Evolutionary conservation across 2,797 vertebrate species (phyloP).

Genomic region (Microctenopoma stevenorrisi): DNA sequence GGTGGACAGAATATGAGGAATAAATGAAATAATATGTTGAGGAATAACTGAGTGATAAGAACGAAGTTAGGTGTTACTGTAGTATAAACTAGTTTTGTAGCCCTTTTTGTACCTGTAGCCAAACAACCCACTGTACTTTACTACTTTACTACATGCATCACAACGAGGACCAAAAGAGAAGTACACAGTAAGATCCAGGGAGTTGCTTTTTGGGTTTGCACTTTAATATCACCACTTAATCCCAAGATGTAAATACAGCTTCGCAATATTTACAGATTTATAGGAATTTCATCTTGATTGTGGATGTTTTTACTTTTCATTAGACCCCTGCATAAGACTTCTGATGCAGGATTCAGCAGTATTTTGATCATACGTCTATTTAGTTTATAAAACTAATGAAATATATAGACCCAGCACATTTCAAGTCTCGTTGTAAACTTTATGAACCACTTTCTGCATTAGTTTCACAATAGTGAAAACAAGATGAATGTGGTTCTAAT

Average conservation of each 20-base stretch:
- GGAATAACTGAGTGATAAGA: conserved; percentile 8
- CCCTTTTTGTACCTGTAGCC: conserved; percentile 9
- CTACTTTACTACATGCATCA: not conserved
- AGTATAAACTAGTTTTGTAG: conserved; percentile 38
- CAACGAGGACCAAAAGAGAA: not conserved
- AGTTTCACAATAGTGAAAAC: conserved; percentile 24
- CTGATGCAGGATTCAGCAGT: conserved; percentile 1
- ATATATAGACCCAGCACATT: conserved; percentile 10
- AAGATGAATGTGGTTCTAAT: not conserved
- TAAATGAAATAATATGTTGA: not conserved
- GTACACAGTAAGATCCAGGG: not conserved
- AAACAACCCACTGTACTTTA: not conserved
- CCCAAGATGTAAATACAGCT: conserved; percentile 10
- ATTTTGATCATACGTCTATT: conserved; percentile 5
- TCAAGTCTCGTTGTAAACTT: conserved; percentile 23
- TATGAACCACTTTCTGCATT: conserved; percentile 37
- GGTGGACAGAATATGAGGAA: conserved; percentile 32
- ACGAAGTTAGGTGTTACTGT: conserved; percentile 8
- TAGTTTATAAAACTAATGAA: conserved; percentile 15
- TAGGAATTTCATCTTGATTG: conserved; percentile 15
- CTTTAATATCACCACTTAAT: conserved; percentile 14
- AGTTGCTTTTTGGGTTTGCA: not conserved
- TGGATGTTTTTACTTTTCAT: conserved; percentile 2
- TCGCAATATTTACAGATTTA: conserved; percentile 13
- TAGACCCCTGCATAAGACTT: not conserved